Evolutionary conservation across 1,140 invertebrate genomes (phyloP).

Genomic region (Sitobion miscanthi): DNA sequence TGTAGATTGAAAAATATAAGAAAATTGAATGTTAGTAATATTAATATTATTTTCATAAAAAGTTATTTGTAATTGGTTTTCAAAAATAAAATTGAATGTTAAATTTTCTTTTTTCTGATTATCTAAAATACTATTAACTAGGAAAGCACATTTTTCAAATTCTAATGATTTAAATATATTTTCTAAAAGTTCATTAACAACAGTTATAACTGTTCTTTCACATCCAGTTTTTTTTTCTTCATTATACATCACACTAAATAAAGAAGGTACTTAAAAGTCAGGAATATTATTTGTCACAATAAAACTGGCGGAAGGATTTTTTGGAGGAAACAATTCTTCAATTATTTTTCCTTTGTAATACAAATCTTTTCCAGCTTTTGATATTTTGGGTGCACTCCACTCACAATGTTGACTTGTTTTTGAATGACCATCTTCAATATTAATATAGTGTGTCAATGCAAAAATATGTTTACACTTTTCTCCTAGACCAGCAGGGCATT

Average conservation of each 20-base stretch:
- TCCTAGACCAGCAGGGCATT: too few relatives aligned
- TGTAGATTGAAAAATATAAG: not conserved
- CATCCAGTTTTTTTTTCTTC: not conserved
- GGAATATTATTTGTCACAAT: not conserved
- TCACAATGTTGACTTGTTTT: not conserved
- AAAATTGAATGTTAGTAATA: not conserved
- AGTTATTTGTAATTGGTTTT: not conserved
- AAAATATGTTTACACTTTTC: too few relatives aligned
- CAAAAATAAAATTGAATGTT: not conserved
- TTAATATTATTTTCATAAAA: slow-evolving; percentile 2
- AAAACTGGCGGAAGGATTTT: not conserved
- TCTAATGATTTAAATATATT: not conserved
- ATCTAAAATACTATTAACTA: not conserved
- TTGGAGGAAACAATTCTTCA: not conserved
- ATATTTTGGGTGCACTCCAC: not conserved
- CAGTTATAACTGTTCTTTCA: not conserved
- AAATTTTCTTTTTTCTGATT: not conserved
- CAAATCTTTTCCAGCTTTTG: not conserved
- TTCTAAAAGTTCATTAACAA: not conserved
- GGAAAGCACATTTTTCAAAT: not conserved
- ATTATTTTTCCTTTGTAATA: not conserved
- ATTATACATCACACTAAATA: not conserved
- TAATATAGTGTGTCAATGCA: not conserved
- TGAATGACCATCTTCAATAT: not conserved
- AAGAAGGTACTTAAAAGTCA: not conserved